Percentiles rank a stretch among this genome's conserved stretches.
Evolutionary conservation across 2,888 invertebrate species (phyloP).

Genomic region (Tenthredo notha): DNA sequence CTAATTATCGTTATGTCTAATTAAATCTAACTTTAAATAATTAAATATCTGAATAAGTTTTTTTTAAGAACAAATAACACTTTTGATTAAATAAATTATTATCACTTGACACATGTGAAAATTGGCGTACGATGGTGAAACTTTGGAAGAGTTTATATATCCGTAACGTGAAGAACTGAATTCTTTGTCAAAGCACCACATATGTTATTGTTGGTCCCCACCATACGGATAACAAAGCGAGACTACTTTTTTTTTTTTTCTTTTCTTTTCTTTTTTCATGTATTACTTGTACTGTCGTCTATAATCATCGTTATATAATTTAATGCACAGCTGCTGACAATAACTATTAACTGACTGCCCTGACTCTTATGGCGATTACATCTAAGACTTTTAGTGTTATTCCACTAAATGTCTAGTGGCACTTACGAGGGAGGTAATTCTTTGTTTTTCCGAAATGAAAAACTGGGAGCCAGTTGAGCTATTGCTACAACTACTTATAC

Average conservation of each 20-base stretch:
- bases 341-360: constrained; percentile 6
- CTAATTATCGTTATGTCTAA: not conserved
- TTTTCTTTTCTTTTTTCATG: not conserved
- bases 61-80: not conserved
- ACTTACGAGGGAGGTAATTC: not conserved
- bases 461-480: not conserved
- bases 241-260: not conserved
- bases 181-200: not conserved
- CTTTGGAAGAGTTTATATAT: constrained; percentile 7
- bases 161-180: not conserved
- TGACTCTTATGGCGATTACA: not conserved
- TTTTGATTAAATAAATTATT: not conserved
- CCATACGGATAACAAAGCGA: not conserved
- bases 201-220: constrained; percentile 17
- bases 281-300: not conserved
- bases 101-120: not conserved
- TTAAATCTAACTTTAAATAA: not conserved
- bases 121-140: not conserved
- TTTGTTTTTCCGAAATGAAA: not conserved
- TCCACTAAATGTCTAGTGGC: not conserved
- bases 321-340: not conserved
- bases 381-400: not conserved
- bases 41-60: not conserved
- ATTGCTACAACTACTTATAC: not conserved
- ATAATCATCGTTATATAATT: constrained; percentile 15